phyloP scores from a whole-genome alignment of 2,113 vertebrate species.

The Microcebus tavaratra region DNA sequence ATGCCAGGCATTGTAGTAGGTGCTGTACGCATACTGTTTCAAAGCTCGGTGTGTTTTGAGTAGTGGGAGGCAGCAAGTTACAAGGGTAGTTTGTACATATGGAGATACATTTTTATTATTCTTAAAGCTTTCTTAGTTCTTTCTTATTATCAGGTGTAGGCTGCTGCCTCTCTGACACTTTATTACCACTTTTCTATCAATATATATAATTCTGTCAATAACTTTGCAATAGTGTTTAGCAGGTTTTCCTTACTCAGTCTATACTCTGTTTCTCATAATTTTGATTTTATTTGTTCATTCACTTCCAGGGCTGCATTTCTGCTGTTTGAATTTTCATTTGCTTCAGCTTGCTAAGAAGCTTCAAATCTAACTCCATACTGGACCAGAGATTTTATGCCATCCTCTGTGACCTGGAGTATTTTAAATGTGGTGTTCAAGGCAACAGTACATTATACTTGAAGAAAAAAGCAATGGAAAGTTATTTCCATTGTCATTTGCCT shows the following conservation, averaged over 20 bases:
- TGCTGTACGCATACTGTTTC: neutral
- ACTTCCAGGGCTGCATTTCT: neutral
- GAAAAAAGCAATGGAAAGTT: neutral
- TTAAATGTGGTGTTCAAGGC: neutral
- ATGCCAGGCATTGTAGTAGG: neutral
- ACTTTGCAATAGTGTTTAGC: neutral
- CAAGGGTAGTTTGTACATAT: neutral
- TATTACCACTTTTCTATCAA: neutral
- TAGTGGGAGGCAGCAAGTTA: neutral
- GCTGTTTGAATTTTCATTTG: neutral
- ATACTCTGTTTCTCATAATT: neutral
- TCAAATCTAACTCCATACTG: neutral
- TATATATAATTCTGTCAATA: neutral
- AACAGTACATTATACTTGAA: neutral
- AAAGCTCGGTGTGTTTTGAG: neutral
- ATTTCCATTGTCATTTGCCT: neutral
- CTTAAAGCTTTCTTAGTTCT: neutral
- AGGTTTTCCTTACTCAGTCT: neutral
- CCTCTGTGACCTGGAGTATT: neutral
- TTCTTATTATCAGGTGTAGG: neutral
- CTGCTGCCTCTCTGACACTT: neutral
- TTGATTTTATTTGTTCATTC: constrained; percentile 29
- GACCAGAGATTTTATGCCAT: neutral
- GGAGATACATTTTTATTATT: neutral
- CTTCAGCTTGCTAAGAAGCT: constrained; percentile 24